phyloP scores from a whole-genome alignment of 2,113 vertebrate genomes.

The Bettongia penicillata region DNA sequence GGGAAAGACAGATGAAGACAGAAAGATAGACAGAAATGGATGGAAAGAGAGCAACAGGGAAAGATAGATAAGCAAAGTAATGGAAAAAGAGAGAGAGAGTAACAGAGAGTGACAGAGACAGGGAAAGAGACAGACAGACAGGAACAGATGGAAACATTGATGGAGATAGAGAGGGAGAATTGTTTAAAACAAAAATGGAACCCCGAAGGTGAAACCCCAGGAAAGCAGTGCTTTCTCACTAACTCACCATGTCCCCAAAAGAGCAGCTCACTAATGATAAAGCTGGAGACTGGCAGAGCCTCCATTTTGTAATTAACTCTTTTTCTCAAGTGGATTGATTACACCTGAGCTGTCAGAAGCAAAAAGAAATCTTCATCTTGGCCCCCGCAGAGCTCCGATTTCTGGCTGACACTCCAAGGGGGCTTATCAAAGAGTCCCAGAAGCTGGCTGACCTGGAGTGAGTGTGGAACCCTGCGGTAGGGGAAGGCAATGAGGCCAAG shows the following conservation, averaged over 20 bases:
- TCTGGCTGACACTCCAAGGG: not conserved
- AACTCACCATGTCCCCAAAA: not conserved
- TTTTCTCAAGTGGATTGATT: not conserved
- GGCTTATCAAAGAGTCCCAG: not conserved
- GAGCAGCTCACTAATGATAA: not conserved
- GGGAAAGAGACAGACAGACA: not conserved
- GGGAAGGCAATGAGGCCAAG: accelerated
- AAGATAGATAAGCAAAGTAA: no score
- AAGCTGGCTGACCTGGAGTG: not conserved
- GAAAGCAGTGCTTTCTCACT: not conserved
- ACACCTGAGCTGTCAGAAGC: not conserved
- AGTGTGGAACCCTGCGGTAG: not conserved
- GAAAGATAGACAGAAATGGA: no score
- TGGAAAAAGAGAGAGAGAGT: no score
- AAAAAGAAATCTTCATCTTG: not conserved
- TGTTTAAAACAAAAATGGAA: not conserved
- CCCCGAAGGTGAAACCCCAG: not conserved
- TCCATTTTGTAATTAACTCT: not conserved
- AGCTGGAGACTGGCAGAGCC: not conserved
- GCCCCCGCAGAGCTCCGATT: not conserved
- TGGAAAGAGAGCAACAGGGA: no score
- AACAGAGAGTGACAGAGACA: no score
- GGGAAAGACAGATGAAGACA: no score
- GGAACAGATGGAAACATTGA: not conserved
- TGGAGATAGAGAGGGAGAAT: not conserved